A percentile compares a stretch with the other conserved stretches of the same genome.
Evolutionary conservation across 2,113 vertebrate genomes (phyloP).

Genomic region (Dipodomys merriami): DNA sequence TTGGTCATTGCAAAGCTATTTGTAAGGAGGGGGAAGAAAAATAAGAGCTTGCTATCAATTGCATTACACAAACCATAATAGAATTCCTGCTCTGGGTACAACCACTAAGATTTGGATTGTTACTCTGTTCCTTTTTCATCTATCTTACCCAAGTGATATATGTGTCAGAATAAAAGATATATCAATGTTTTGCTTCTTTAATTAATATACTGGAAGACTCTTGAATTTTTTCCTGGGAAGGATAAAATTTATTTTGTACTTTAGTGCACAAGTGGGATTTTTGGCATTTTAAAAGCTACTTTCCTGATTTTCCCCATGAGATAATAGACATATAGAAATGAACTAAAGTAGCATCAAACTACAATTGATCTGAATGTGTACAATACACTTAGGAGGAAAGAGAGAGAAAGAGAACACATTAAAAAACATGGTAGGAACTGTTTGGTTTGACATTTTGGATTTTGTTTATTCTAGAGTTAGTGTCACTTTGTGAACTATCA

Average conservation of each 20-base stretch:
- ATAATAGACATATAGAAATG: constrained; percentile 79
- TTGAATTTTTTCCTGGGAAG: constrained; percentile 79
- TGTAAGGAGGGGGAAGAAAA: neutral
- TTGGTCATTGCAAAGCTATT: neutral
- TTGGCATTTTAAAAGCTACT: constrained; percentile 81
- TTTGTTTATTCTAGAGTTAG: constrained; percentile 73
- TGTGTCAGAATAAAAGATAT: constrained; percentile 78
- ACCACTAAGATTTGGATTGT: neutral
- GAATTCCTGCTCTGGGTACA: neutral
- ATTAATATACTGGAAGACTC: constrained; percentile 78
- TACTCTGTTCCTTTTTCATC: constrained; percentile 64
- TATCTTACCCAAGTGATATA: constrained; percentile 70
- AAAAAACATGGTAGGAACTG: constrained; percentile 73
- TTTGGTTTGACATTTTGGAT: constrained; percentile 66
- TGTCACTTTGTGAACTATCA: constrained; percentile 72
- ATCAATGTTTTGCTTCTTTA: constrained; percentile 82
- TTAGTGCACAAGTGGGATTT: constrained; percentile 81
- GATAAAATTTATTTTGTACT: constrained; percentile 80
- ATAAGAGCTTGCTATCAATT: neutral
- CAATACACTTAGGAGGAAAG: constrained; percentile 74
- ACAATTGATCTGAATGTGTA: constrained; percentile 83
- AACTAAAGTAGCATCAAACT: constrained; percentile 81
- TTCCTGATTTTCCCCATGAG: constrained; percentile 82
- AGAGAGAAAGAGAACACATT: neutral
- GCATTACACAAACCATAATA: neutral